Evolutionary conservation across 2,113 vertebrate genomes (phyloP).

Genomic region (Rhabdomys dilectus): DNA sequence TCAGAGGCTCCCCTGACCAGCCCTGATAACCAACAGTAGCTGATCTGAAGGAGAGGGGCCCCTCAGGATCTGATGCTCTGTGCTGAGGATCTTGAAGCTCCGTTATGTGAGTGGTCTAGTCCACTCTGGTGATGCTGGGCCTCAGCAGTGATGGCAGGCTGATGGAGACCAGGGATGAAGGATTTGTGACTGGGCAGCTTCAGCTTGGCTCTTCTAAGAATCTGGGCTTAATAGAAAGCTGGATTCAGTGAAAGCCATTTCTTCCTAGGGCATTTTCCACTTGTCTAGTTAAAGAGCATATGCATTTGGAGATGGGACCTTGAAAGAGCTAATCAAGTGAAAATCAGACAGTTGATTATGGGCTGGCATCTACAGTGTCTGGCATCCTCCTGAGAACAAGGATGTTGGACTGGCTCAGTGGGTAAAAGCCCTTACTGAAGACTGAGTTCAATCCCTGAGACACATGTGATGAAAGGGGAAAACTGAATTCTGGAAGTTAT

Average conservation of each 20-base stretch:
- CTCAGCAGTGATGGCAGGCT: neutral
- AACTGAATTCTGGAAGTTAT: neutral
- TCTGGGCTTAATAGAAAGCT: neutral
- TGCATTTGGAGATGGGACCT: neutral
- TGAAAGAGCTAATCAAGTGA: neutral
- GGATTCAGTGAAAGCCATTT: neutral
- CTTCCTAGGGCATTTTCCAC: neutral
- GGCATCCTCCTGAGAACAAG: slow-evolving; percentile 12
- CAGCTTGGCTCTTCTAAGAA: neutral
- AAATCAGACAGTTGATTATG: neutral
- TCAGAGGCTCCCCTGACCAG: neutral
- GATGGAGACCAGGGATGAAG: neutral
- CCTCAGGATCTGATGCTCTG: neutral
- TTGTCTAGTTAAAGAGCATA: neutral
- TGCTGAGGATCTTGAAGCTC: neutral
- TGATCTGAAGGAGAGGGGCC: neutral
- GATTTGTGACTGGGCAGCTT: neutral
- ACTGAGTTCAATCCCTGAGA: neutral
- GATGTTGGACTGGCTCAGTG: neutral
- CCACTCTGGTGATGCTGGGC: neutral
- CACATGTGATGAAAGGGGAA: neutral
- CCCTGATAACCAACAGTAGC: neutral
- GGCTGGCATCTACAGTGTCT: neutral
- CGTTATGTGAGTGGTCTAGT: no score
- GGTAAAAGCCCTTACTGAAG: neutral